These are phyloP conservation scores for Chaunax sp. DNA, from an alignment of 2,797 vertebrate genomes.

Conservation along the genomic window DNA sequence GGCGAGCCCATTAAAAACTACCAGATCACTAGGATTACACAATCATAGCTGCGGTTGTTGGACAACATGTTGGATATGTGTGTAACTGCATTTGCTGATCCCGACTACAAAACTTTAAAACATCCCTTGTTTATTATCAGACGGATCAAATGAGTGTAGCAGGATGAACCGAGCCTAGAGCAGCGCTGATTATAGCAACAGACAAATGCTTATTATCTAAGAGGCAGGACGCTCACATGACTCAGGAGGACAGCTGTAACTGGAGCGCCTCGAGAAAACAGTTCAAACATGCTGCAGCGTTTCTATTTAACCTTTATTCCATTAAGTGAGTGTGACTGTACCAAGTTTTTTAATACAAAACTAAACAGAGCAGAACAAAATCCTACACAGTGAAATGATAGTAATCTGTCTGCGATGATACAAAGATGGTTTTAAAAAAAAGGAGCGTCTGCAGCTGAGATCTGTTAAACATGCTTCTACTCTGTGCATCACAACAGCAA, in stretches of 20 bases:
- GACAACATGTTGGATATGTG: slow-evolving; percentile 2
- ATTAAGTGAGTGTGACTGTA: background rate
- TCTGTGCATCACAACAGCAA: no score
- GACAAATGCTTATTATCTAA: slow-evolving; percentile 26
- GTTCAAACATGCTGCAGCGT: background rate
- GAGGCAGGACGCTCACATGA: slow-evolving; percentile 46
- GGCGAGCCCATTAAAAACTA: no score
- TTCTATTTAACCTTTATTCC: background rate
- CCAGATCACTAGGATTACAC: no score
- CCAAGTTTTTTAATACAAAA: no score
- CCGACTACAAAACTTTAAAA: background rate
- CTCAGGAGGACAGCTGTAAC: slow-evolving; percentile 31
- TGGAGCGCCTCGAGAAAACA: slow-evolving; percentile 18
- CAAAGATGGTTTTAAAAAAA: no score
- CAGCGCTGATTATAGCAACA: slow-evolving; percentile 14
- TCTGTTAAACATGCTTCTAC: no score
- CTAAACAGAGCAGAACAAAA: background rate
- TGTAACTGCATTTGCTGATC: slow-evolving; percentile 7
- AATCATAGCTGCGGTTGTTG: background rate
- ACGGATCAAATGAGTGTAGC: slow-evolving; percentile 15
- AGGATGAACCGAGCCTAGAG: slow-evolving; percentile 9
- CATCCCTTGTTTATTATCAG: slow-evolving; percentile 12
- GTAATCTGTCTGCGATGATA: no score
- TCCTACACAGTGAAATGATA: background rate
- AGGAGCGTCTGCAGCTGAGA: no score